Evolutionary conservation across 2,888 invertebrate species (phyloP).

Genomic region (Tanytarsus gracilentus): DNA sequence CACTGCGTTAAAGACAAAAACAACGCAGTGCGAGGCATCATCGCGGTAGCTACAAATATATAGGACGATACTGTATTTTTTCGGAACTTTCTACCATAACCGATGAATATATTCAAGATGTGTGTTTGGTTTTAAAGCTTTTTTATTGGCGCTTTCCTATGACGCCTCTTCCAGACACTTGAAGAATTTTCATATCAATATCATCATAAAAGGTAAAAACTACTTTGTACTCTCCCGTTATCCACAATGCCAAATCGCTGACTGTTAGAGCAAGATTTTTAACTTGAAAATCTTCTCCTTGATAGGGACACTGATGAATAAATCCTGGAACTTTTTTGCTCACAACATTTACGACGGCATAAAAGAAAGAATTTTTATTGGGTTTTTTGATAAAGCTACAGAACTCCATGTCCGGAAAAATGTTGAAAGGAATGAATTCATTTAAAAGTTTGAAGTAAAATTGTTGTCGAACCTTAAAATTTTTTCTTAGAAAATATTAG

Average conservation of each 20-base stretch:
- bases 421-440: constrained; percentile 4
- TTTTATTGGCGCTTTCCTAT: no score
- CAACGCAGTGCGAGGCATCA: no score
- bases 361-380: not conserved
- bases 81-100: constrained; percentile 22
- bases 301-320: constrained; percentile 5
- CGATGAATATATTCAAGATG: no score
- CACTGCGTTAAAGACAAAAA: not conserved
- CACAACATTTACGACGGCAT: not conserved
- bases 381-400: not conserved
- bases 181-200: not conserved
- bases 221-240: constrained; percentile 16
- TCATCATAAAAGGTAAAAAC: constrained; percentile 19
- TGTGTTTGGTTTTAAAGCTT: no score
- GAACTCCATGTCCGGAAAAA: constrained; percentile 4
- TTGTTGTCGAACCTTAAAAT: constrained; percentile 7
- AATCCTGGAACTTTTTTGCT: constrained; percentile 1
- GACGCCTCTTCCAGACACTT: not conserved
- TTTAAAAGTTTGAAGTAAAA: constrained; percentile 14
- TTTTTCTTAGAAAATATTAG: not conserved
- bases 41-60: no score
- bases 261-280: not conserved
- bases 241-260: constrained; percentile 17
- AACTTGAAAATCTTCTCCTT: constrained; percentile 2
- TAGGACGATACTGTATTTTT: not conserved